These are phyloP conservation scores for Remorina albescens DNA, from an alignment of 2,797 vertebrate genomes.

Conservation along the genomic window DNA sequence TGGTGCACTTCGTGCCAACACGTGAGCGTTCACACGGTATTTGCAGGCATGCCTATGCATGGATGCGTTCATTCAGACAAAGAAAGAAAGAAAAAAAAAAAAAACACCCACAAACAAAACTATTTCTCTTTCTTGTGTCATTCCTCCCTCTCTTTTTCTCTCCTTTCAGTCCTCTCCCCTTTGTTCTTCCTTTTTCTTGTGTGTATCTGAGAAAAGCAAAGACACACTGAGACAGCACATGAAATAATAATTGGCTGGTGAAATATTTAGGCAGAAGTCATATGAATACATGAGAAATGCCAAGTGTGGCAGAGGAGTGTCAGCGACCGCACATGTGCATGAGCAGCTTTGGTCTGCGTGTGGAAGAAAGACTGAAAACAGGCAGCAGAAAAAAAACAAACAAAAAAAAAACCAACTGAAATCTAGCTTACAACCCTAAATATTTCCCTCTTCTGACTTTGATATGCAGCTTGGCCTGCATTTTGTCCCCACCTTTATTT, in stretches of 20 bases:
- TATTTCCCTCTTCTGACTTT: conserved; percentile 25
- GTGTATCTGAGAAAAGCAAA: conserved; percentile 70
- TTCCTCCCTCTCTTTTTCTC: conserved; percentile 16
- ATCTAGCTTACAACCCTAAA: conserved; percentile 29
- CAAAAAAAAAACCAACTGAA: too few relatives aligned
- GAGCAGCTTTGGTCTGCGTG: conserved; percentile 56
- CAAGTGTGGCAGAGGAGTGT: conserved; percentile 71
- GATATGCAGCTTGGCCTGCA: not conserved
- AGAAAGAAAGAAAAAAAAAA: too few relatives aligned
- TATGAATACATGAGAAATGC: conserved; percentile 74
- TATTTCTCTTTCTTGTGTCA: conserved; percentile 32
- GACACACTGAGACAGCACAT: conserved; percentile 76
- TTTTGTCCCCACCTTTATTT: not conserved
- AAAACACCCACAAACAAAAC: conserved; percentile 57
- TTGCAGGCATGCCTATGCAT: conserved; percentile 66
- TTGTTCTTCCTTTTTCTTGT: conserved; percentile 49
- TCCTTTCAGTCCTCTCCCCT: conserved; percentile 49
- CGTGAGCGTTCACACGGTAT: conserved; percentile 47
- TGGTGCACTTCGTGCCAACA: conserved; percentile 55
- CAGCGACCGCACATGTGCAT: conserved; percentile 51
- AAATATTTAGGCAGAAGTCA: conserved; percentile 84
- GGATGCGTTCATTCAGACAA: conserved; percentile 52
- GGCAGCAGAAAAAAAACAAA: conserved; percentile 28
- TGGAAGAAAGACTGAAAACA: conserved; percentile 34
- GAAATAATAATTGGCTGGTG: conserved; percentile 84